Evolutionary conservation across 2,888 invertebrate species (phyloP).

Genomic region (Platycheirus albimanus): DNA sequence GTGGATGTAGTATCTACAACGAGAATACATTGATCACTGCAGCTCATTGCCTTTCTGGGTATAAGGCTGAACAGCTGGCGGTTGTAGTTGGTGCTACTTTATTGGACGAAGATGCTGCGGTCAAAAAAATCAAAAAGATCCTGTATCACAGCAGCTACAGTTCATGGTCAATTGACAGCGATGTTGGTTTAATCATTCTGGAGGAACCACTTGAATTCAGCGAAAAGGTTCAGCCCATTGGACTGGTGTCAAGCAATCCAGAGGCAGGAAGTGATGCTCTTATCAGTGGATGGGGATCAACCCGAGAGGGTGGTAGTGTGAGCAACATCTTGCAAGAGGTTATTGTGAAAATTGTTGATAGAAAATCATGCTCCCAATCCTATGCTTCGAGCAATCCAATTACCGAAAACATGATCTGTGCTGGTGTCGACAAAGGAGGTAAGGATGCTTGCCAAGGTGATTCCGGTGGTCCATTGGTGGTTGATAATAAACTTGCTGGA

Average conservation of each 20-base stretch:
- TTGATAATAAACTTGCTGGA: constrained; percentile 77
- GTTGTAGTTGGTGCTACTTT: constrained; percentile 78
- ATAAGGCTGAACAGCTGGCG: constrained; percentile 77
- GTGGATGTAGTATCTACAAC: constrained; percentile 32
- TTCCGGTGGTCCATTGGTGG: constrained; percentile 80
- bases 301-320: constrained; percentile 76
- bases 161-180: constrained; percentile 83
- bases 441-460: constrained; percentile 80
- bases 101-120: constrained; percentile 74
- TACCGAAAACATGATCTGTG: constrained; percentile 79
- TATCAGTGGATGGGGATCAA: constrained; percentile 80
- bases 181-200: constrained; percentile 85
- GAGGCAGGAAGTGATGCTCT: constrained; percentile 75
- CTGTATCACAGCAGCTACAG: constrained; percentile 74
- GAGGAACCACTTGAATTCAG: constrained; percentile 82
- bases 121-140: constrained; percentile 75
- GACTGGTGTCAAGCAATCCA: constrained; percentile 76
- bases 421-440: constrained; percentile 76
- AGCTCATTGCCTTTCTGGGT: constrained; percentile 77
- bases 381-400: constrained; percentile 57
- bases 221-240: constrained; percentile 81
- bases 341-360: constrained; percentile 83
- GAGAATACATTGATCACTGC: constrained; percentile 17
- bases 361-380: constrained; percentile 80
- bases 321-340: constrained; percentile 82